Evolutionary conservation across 2,888 invertebrate genomes (phyloP).

Genomic region (Brenthis ino): DNA sequence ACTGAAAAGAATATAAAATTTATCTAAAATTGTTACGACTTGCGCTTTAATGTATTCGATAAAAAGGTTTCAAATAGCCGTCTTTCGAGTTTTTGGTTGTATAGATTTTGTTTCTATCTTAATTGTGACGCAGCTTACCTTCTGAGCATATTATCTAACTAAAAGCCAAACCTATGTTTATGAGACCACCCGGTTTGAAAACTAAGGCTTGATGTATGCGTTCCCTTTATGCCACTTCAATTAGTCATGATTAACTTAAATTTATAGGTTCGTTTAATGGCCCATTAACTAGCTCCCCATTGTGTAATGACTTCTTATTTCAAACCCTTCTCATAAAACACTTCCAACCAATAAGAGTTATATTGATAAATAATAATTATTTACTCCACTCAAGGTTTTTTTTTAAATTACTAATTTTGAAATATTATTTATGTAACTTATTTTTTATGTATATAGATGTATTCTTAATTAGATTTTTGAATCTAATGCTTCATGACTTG

Average conservation of each 20-base stretch:
- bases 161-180: constrained; percentile 56
- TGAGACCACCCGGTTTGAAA: constrained; percentile 68
- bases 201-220: constrained; percentile 44
- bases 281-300: constrained; percentile 70
- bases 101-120: constrained; percentile 63
- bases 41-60: constrained; percentile 52
- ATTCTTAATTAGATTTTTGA: too few species aligned
- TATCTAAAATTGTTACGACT: constrained; percentile 48
- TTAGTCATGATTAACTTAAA: constrained; percentile 79
- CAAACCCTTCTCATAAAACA: constrained; percentile 68
- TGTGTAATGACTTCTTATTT: constrained; percentile 70
- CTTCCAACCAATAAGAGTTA: constrained; percentile 66
- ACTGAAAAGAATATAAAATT: constrained; percentile 6
- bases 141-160: constrained; percentile 63
- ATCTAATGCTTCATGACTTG: too few species aligned
- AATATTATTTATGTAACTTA: too few species aligned
- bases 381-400: neutral
- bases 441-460: too few species aligned
- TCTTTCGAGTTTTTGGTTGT: constrained; percentile 54
- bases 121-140: constrained; percentile 69
- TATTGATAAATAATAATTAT: constrained; percentile 57
- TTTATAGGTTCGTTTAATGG: constrained; percentile 77
- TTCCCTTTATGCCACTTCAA: constrained; percentile 60
- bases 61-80: constrained; percentile 55
- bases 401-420: too few species aligned